Evolutionary conservation across 2,113 vertebrate genomes (phyloP).

Genomic region (Mastomys coucha): DNA sequence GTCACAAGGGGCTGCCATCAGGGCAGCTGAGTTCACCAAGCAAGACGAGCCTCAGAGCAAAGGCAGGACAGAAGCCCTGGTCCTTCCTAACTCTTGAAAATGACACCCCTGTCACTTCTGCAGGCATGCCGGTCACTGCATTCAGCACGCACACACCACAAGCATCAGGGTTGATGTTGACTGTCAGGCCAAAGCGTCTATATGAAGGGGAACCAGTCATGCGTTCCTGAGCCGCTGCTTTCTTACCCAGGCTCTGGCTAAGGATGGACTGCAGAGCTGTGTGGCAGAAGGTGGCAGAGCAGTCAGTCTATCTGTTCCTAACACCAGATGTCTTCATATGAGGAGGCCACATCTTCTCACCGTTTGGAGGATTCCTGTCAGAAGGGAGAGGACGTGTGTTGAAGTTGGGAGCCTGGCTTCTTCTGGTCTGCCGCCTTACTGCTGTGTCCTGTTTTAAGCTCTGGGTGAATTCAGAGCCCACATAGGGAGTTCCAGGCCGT

Average conservation of each 20-base stretch:
- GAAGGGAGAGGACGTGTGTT: background rate
- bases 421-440: background rate
- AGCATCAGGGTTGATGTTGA: background rate
- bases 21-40: background rate
- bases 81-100: background rate
- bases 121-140: background rate
- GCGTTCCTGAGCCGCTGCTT: background rate
- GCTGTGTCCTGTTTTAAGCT: background rate
- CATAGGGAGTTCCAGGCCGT: background rate
- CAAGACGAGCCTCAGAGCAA: background rate
- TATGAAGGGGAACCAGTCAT: background rate
- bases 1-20: background rate
- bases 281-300: background rate
- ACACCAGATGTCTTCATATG: background rate
- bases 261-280: background rate
- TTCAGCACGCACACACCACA: accelerated
- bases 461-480: background rate
- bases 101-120: background rate
- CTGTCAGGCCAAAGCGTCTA: background rate
- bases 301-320: background rate
- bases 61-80: accelerated
- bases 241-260: background rate
- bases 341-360: background rate
- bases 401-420: background rate
- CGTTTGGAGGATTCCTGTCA: background rate